Evolutionary conservation across 2,113 vertebrate species (phyloP).

Genomic region (Charadrius vociferus): DNA sequence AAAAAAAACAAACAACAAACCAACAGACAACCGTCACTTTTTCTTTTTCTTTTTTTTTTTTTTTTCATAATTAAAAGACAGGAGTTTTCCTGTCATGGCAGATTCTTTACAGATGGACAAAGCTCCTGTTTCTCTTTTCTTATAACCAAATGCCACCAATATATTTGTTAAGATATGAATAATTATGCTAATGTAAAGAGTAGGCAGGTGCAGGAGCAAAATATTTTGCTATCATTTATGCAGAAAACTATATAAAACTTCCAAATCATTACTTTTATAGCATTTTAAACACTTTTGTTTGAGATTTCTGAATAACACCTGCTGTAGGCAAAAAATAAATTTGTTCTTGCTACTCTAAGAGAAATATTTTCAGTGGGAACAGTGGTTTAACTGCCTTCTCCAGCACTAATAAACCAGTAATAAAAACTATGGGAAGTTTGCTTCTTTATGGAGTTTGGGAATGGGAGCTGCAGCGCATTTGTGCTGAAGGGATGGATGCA

Average conservation of each 20-base stretch:
- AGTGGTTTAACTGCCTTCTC: background rate
- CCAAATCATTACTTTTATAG: constrained; percentile 56
- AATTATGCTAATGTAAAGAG: constrained; percentile 71
- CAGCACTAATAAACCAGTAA: background rate
- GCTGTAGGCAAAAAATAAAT: constrained; percentile 51
- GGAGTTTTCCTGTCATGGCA: constrained; percentile 8
- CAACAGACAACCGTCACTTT: background rate
- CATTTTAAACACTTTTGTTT: constrained; percentile 54
- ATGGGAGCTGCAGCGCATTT: background rate
- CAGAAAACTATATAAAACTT: constrained; percentile 61
- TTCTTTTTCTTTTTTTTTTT: background rate
- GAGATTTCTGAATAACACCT: constrained; percentile 68
- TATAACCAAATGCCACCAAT: constrained; percentile 22
- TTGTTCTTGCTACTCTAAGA: background rate
- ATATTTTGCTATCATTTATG: constrained; percentile 72
- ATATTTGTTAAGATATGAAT: constrained; percentile 59
- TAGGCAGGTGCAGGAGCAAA: constrained; percentile 73
- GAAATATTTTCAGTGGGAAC: background rate
- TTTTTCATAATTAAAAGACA: background rate
- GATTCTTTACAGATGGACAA: constrained; percentile 66
- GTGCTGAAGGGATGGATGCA: constrained; percentile 11
- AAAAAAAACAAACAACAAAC: no score
- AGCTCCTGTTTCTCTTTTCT: constrained; percentile 26
- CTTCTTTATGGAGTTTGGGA: background rate
- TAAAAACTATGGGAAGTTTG: background rate